phyloP scores from a whole-genome alignment of 2,797 vertebrate genomes.

The Alosa sapidissima region DNA sequence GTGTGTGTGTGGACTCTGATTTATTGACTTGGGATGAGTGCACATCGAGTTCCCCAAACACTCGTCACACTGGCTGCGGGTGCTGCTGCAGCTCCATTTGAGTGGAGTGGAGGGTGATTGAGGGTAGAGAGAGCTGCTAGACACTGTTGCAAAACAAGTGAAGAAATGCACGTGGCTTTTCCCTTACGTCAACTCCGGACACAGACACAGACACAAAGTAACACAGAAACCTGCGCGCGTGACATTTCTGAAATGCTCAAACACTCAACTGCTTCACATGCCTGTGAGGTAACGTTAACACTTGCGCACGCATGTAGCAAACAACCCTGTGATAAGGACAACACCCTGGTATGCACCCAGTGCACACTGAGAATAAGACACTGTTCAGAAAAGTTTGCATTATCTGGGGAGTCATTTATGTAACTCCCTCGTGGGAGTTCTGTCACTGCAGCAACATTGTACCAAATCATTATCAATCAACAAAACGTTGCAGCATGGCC shows the following conservation, averaged over 20 bases:
- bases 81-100: neutral
- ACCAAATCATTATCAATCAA: neutral
- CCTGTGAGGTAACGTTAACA: neutral
- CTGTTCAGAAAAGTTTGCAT: neutral
- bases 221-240: slow-evolving; percentile 14
- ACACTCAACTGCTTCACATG: neutral
- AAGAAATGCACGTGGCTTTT: neutral
- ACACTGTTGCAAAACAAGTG: slow-evolving; percentile 1
- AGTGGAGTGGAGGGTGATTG: neutral
- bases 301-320: neutral
- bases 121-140: neutral
- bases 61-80: slow-evolving; percentile 6
- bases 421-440: neutral
- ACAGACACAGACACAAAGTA: slow-evolving; percentile 13
- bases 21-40: slow-evolving; percentile 22
- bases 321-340: neutral
- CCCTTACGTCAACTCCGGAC: neutral
- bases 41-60: slow-evolving; percentile 33
- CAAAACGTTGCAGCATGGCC: neutral
- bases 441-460: neutral
- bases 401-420: neutral
- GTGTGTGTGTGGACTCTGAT: slow-evolving; percentile 10
- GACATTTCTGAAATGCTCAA: slow-evolving; percentile 28
- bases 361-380: neutral
- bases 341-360: neutral